Evolutionary conservation across 2,797 vertebrate species (phyloP), one percentile per base, ranked within the genome.

Genomic region (Novumbra hubbsi): DNA sequence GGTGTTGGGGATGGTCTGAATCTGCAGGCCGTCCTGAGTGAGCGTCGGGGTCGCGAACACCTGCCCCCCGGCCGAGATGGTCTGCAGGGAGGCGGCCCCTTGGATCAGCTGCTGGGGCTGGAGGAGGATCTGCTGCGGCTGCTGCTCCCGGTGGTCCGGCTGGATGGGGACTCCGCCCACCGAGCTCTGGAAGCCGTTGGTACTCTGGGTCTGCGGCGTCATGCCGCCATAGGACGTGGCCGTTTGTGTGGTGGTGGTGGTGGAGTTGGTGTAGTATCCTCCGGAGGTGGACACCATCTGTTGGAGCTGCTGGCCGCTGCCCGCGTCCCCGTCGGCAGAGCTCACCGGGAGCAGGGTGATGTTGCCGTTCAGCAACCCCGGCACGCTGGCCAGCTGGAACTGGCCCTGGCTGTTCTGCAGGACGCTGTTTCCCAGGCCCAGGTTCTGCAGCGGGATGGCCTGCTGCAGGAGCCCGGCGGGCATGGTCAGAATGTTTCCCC

Each of bases 301-400:
- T 4, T 88, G 83, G 60, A 89, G 15, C 1, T 90, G 86, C 64
- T 83, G 84, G 55, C 76, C 78, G 21, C 93, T 92, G 27, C 82
- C 86, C 55, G 81, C 87, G 1, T 81, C 78, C 2, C 77, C 71
- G 0, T 83, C 80, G 2, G 83, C 21, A 48, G 85, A 69, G 73
- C 94, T 96, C 77, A 99, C 94, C 0, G 98, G 97, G 83, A 99
- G 88, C 84, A 99, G 84, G 2, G 98, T 97, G 88, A 98, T 97
- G 87, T 98, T 98, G 76, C 97, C 97, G 28, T 98, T 98, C 5
- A 98, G 92, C 15, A 95, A 94, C 82, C 98, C 88, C 0, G 97
- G 97, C 90, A 99, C 95, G 69, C 98, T 99, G 76, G 96, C 93
- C 83, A 99, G 24, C 21, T 60, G 90, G 60, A 98, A 98, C 80